Percentiles rank a stretch among this genome's conserved stretches.
phyloP scores from a whole-genome alignment of 2,797 vertebrate species.

The Catharus ustulatus region DNA sequence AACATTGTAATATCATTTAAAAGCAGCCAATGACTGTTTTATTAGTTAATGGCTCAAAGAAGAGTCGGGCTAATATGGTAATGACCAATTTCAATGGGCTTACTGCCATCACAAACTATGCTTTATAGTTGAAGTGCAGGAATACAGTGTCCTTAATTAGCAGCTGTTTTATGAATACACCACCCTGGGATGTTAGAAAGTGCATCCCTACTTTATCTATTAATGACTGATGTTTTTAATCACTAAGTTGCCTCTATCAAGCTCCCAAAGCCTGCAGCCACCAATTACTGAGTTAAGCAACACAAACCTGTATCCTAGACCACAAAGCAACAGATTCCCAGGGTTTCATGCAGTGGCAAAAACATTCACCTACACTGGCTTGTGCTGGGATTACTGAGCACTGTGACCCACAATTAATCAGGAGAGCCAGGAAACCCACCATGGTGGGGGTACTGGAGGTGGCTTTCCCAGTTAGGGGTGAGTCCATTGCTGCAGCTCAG shows the following conservation, averaged over 20 bases:
- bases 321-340: neutral
- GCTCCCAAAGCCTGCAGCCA: constrained; percentile 14
- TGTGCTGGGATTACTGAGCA: neutral
- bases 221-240: neutral
- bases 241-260: neutral
- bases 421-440: neutral
- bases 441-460: neutral
- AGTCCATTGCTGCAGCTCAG: neutral
- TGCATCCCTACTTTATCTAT: constrained; percentile 4
- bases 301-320: neutral
- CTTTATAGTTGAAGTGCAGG: constrained; percentile 46
- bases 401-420: neutral
- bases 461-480: neutral
- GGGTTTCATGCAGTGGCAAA: neutral
- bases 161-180: constrained; percentile 45
- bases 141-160: constrained; percentile 65
- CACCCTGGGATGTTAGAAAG: neutral
- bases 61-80: constrained; percentile 60
- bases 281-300: neutral
- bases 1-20: constrained; percentile 53
- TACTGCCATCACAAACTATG: constrained; percentile 49
- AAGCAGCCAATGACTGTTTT: constrained; percentile 68
- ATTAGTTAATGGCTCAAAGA: constrained; percentile 69
- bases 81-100: constrained; percentile 60
- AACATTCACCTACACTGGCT: neutral